These are phyloP conservation scores for Caiman crocodilus DNA, from an alignment of 2,797 vertebrate genomes.

Conservation along the genomic window DNA sequence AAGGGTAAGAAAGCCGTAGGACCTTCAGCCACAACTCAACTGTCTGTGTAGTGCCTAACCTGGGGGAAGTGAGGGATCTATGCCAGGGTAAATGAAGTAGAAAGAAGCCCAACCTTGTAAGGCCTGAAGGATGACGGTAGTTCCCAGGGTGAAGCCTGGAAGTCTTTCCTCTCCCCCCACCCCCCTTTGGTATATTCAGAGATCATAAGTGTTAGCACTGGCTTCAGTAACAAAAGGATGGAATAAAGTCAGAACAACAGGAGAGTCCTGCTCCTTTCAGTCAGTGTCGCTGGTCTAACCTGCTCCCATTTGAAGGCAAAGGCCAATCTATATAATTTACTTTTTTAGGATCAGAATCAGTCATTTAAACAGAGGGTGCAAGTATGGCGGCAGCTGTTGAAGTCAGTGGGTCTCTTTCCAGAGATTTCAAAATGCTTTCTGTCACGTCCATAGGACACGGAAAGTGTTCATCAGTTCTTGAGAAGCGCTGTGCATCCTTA, in stretches of 20 bases:
- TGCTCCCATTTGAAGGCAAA: not conserved
- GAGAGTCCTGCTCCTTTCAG: not conserved
- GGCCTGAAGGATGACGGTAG: not conserved
- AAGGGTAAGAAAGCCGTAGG: not conserved
- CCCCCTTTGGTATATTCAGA: too few relatives aligned
- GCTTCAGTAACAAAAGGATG: not conserved
- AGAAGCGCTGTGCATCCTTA: not conserved
- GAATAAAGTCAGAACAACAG: not conserved
- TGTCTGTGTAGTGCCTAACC: not conserved
- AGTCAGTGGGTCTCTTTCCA: not conserved
- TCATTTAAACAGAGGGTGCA: too few relatives aligned
- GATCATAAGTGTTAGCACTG: not conserved
- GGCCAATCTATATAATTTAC: too few relatives aligned
- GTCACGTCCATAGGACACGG: not conserved
- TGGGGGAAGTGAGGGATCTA: not conserved
- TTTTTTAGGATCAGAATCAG: not conserved
- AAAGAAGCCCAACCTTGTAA: not conserved
- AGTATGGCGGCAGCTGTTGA: not conserved
- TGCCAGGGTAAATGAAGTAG: not conserved
- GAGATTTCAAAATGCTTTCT: accelerated
- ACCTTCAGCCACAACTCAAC: accelerated
- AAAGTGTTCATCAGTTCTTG: accelerated
- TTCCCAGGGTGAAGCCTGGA: not conserved
- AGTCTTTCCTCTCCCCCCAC: not conserved
- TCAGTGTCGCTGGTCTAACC: not conserved